Percentiles rank a stretch among this genome's conserved stretches.
These are phyloP conservation scores for Macrotis lagotis DNA, from an alignment of 2,113 vertebrate species.

Conservation along the genomic window DNA sequence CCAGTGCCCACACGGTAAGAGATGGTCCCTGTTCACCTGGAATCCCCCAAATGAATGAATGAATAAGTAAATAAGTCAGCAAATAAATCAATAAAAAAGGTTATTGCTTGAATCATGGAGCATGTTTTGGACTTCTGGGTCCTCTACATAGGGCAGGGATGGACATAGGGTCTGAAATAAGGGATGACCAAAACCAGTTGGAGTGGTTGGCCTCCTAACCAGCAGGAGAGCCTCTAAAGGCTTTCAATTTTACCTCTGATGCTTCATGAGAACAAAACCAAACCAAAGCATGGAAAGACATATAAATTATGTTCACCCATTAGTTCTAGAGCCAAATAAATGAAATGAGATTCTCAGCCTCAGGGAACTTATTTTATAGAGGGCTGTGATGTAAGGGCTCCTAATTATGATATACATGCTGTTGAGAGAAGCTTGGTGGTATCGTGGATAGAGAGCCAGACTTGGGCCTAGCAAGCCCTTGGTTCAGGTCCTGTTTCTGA, in stretches of 20 bases:
- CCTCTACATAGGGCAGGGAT: neutral
- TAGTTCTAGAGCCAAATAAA: neutral
- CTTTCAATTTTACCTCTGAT: neutral
- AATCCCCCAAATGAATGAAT: too few relatives aligned
- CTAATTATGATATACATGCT: neutral
- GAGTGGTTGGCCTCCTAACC: neutral
- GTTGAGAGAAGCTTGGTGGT: neutral
- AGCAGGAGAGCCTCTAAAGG: neutral
- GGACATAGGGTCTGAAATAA: neutral
- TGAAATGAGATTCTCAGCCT: neutral
- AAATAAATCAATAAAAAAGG: neutral
- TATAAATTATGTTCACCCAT: neutral
- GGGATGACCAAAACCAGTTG: neutral
- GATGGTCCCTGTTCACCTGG: neutral
- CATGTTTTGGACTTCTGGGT: neutral
- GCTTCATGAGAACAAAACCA: neutral
- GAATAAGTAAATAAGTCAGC: too few relatives aligned
- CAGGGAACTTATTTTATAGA: neutral
- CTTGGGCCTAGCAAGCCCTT: neutral
- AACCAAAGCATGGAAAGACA: neutral
- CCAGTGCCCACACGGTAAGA: conserved; percentile 96
- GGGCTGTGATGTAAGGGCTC: neutral
- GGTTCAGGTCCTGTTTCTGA: neutral
- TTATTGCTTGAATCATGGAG: neutral
- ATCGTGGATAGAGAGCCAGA: neutral